These are phyloP conservation scores for Tragopan temminckii DNA, from an alignment of 2,797 vertebrate genomes.

Conservation along the genomic window DNA sequence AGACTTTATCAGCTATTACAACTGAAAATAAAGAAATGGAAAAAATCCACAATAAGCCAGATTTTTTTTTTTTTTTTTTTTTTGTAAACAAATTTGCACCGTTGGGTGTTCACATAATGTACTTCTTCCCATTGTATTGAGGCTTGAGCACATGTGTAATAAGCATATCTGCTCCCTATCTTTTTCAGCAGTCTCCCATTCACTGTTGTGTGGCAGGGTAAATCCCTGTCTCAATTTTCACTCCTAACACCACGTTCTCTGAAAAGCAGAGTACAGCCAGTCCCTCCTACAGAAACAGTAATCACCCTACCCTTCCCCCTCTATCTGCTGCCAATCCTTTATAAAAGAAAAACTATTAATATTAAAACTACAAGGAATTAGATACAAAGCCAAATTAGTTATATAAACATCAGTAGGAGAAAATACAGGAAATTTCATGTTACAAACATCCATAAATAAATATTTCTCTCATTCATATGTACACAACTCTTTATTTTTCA, in stretches of 20 bases:
- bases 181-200: neutral
- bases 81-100: neutral
- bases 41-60: neutral
- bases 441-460: accelerated
- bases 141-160: neutral
- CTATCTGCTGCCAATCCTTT: neutral
- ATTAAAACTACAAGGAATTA: neutral
- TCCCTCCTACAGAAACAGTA: neutral
- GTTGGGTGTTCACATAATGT: too few species aligned
- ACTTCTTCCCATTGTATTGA: neutral
- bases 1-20: neutral
- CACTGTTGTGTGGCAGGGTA: neutral
- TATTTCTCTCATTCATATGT: neutral
- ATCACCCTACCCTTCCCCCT: neutral
- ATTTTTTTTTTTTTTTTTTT: too few species aligned
- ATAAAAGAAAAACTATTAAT: neutral
- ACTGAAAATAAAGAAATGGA: neutral
- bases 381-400: neutral
- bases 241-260: neutral
- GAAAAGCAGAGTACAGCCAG: neutral
- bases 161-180: neutral
- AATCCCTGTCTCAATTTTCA: neutral
- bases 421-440: neutral
- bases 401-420: neutral
- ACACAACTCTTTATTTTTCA: neutral